Conservation (phyloP, 64 coral and sea anemone species). For the Actinia equina region DNA sequence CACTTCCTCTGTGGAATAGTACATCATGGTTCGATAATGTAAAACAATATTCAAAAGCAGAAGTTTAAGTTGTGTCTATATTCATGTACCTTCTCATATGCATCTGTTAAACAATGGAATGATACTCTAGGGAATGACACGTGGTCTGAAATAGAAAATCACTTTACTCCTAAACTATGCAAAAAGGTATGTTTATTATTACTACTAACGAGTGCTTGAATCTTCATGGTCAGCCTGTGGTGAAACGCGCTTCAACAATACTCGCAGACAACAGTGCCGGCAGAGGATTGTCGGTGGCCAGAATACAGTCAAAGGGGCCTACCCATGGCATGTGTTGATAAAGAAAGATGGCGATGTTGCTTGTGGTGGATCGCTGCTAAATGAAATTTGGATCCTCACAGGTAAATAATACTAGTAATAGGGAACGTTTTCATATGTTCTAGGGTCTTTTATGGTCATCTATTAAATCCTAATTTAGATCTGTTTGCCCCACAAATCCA, state of each 20-base stretch:
- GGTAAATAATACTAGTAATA: constrained; percentile 14
- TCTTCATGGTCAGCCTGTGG: constrained; percentile 63
- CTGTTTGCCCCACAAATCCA: no score
- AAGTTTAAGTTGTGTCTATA: no score
- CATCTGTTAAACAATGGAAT: no score
- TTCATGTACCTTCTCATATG: no score
- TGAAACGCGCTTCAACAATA: constrained; percentile 49
- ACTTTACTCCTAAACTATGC: no score
- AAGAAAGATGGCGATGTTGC: constrained; percentile 28
- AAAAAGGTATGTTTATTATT: no score
- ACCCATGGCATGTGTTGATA: constrained; percentile 90
- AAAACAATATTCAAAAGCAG: no score
- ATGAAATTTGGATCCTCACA: constrained; percentile 86
- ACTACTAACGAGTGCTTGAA: neutral
- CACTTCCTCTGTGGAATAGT: neutral
- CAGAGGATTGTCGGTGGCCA: constrained; percentile 77
- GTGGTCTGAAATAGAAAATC: no score
- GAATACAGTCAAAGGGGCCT: constrained; percentile 61
- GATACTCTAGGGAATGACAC: no score
- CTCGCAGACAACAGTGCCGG: constrained; percentile 57
- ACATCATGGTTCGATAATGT: no score
- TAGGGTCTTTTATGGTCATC: no score
- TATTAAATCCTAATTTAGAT: no score
- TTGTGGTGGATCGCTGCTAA: constrained; percentile 82
- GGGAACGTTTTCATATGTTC: neutral